Evolutionary conservation across 2,888 invertebrate species (phyloP).

Genomic region (Macrophya annulata): DNA sequence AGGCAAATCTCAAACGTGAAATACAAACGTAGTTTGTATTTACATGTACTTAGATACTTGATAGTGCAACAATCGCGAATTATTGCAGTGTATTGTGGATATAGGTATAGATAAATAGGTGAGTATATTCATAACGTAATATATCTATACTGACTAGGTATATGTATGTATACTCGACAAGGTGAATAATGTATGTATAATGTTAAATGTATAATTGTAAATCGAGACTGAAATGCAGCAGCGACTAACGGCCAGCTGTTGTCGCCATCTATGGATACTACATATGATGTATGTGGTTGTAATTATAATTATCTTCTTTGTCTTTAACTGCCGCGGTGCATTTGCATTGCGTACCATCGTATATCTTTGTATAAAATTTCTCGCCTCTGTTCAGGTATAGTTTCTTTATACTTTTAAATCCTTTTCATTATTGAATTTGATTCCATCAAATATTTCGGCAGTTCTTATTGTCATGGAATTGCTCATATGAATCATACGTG

Average conservation of each 20-base stretch:
- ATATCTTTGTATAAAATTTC: background rate
- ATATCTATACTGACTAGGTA: background rate
- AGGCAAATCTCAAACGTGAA: background rate
- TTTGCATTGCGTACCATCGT: background rate
- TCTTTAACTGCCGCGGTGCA: background rate
- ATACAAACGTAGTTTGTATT: background rate
- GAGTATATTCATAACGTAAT: background rate
- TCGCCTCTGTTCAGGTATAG: background rate
- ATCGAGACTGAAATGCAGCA: background rate
- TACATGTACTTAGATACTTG: background rate
- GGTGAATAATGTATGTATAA: background rate
- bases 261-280: slow-evolving; percentile 9
- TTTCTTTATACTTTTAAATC: background rate
- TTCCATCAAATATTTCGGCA: background rate
- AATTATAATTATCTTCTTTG: slow-evolving; percentile 37
- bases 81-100: background rate
- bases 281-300: background rate
- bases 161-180: background rate
- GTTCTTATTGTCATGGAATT: background rate
- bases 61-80: slow-evolving; percentile 3
- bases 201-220: background rate
- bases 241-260: slow-evolving; percentile 14
- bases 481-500: background rate
- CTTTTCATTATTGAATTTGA: background rate
- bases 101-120: background rate